phyloP scores from a whole-genome alignment of 1,140 invertebrate genomes.

The Lutraria rhynchaena region DNA sequence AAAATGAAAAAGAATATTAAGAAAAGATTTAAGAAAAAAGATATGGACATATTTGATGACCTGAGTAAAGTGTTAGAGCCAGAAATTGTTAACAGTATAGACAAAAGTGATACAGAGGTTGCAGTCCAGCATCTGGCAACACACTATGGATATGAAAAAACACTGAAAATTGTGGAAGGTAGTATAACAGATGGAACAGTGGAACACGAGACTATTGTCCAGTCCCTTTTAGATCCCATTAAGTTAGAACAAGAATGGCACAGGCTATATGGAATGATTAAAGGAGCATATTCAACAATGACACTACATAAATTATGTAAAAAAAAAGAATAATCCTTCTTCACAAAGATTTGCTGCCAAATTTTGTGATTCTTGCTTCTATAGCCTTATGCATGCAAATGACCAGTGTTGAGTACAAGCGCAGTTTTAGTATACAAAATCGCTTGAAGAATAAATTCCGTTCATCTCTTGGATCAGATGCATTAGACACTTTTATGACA shows the following conservation, averaged over 20 bases:
- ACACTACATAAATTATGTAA: constrained; percentile 4
- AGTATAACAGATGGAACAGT: neutral
- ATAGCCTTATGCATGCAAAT: constrained; percentile 30
- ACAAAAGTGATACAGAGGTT: neutral
- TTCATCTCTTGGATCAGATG: neutral
- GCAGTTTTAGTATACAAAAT: constrained; percentile 29
- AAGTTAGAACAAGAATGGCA: neutral
- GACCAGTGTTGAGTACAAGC: constrained; percentile 41
- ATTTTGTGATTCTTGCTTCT: constrained; percentile 6
- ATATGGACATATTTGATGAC: neutral
- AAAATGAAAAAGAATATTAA: constrained; percentile 22
- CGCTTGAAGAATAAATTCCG: constrained; percentile 16
- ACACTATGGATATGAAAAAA: constrained; percentile 3
- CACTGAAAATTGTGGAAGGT: constrained; percentile 6
- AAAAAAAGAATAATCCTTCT: constrained; percentile 14
- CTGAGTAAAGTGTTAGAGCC: neutral
- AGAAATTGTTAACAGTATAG: neutral
- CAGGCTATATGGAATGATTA: neutral
- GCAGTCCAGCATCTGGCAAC: neutral
- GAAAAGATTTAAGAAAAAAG: neutral
- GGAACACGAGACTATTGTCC: neutral
- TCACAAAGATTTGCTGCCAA: neutral
- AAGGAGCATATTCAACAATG: neutral
- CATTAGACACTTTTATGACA: constrained; percentile 4
- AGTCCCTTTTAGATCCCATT: neutral